Evolutionary conservation across 2,797 vertebrate genomes (phyloP).

Genomic region (Kryptolebias ocellatus): DNA sequence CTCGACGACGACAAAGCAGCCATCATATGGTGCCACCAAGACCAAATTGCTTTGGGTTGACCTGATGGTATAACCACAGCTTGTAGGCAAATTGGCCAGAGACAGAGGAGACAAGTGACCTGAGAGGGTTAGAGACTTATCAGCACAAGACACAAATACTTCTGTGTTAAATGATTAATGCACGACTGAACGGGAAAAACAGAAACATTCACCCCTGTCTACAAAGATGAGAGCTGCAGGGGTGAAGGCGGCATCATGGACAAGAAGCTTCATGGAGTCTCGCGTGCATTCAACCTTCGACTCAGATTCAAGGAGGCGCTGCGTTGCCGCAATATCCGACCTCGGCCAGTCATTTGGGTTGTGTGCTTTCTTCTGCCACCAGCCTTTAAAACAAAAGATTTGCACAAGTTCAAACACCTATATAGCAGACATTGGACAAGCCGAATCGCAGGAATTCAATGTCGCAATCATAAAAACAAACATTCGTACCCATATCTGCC

Average conservation of each 20-base stretch:
- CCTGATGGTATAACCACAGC: slow-evolving; percentile 75
- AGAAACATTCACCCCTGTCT: slow-evolving; percentile 68
- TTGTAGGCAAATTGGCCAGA: slow-evolving; percentile 72
- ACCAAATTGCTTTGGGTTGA: slow-evolving; percentile 56
- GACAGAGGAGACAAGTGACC: slow-evolving; percentile 68
- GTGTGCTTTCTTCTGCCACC: slow-evolving; percentile 32
- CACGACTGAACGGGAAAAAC: not conserved
- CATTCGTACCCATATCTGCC: slow-evolving; percentile 70
- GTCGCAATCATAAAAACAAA: too few relatives aligned
- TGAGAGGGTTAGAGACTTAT: not conserved
- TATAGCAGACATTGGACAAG: too few relatives aligned
- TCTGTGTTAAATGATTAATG: too few relatives aligned
- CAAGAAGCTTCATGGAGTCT: slow-evolving; percentile 73
- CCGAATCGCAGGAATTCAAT: not conserved
- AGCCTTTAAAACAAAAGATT: slow-evolving; percentile 44
- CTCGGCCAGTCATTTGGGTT: slow-evolving; percentile 3
- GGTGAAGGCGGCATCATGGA: slow-evolving; percentile 51
- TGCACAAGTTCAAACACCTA: not conserved
- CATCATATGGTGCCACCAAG: slow-evolving; percentile 75
- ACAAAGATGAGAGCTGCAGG: slow-evolving; percentile 67
- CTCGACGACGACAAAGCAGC: slow-evolving; percentile 76
- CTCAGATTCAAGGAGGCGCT: slow-evolving; percentile 68
- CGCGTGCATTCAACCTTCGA: slow-evolving; percentile 77
- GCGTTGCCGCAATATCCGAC: slow-evolving; percentile 28
- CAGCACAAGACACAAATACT: not conserved